These are phyloP conservation scores for Enteromius fasciolatus DNA, from an alignment of 2,797 vertebrate genomes.

Conservation along the genomic window DNA sequence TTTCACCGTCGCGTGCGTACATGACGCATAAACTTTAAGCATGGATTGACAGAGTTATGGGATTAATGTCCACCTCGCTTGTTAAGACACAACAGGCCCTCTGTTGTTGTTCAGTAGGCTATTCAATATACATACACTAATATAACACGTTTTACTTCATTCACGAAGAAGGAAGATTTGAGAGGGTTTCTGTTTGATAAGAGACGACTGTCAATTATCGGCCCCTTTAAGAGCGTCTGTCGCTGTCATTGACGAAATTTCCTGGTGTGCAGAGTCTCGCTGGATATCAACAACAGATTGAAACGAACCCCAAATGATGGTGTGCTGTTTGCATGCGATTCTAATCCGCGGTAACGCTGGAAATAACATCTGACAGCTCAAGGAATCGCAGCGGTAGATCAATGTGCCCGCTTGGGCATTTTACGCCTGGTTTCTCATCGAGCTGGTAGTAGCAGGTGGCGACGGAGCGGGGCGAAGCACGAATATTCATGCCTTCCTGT, in stretches of 20 bases:
- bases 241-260: slow-evolving; percentile 65
- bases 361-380: slow-evolving; percentile 8
- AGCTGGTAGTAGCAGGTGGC: slow-evolving; percentile 56
- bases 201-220: slow-evolving; percentile 20
- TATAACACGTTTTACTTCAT: not conserved
- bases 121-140: not conserved
- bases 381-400: not conserved
- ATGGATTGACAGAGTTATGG: slow-evolving; percentile 42
- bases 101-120: not conserved
- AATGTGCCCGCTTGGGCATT: slow-evolving; percentile 23
- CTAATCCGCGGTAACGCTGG: not conserved
- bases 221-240: slow-evolving; percentile 61
- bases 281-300: slow-evolving; percentile 54
- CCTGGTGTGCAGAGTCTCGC: slow-evolving; percentile 57
- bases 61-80: slow-evolving; percentile 27
- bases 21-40: slow-evolving; percentile 27
- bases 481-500: slow-evolving; percentile 60
- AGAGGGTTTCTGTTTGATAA: not conserved
- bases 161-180: not conserved
- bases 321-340: slow-evolving; percentile 1
- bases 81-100: not conserved
- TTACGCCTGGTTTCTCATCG: slow-evolving; percentile 41
- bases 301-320: slow-evolving; percentile 28
- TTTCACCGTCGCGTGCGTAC: not conserved
- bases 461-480: slow-evolving; percentile 29